Evolutionary conservation across 2,113 vertebrate genomes (phyloP).

Genomic region (Nicator chloris): DNA sequence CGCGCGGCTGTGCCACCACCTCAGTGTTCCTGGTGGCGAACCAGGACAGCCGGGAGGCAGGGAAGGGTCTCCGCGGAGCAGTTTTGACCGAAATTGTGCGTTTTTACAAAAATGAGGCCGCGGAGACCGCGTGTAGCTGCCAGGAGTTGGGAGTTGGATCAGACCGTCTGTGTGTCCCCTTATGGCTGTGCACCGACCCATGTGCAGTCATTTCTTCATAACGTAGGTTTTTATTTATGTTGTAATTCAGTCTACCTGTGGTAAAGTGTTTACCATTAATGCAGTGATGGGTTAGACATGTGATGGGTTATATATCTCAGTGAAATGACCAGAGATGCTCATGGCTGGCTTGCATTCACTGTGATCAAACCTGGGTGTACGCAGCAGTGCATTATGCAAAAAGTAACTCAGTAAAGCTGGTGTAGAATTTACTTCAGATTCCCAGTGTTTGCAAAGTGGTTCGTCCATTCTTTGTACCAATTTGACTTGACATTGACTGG

Average conservation of each 20-base stretch:
- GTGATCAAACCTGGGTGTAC: not conserved
- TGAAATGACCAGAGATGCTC: not conserved
- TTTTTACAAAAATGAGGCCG: not conserved
- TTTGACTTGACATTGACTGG: not conserved
- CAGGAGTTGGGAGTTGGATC: not conserved
- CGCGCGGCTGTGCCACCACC: not conserved
- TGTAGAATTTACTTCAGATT: not conserved
- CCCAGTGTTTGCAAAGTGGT: not conserved
- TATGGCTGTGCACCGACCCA: fast-evolving
- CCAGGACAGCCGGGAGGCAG: no score
- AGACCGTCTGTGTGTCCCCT: not conserved
- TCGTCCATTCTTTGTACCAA: not conserved
- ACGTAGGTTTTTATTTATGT: not conserved
- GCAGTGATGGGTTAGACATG: not conserved
- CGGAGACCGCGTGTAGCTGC: not conserved
- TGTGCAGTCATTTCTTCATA: not conserved
- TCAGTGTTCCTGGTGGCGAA: not conserved
- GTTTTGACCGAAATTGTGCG: not conserved
- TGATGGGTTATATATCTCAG: not conserved
- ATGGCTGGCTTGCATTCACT: not conserved
- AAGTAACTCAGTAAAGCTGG: not conserved
- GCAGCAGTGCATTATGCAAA: not conserved
- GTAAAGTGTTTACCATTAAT: not conserved
- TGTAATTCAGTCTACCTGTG: not conserved
- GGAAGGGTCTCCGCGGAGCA: not conserved